Base-by-base conservation (phyloP, 2,888 invertebrate genomes). In the Lepidochitona cinerea region DNA sequence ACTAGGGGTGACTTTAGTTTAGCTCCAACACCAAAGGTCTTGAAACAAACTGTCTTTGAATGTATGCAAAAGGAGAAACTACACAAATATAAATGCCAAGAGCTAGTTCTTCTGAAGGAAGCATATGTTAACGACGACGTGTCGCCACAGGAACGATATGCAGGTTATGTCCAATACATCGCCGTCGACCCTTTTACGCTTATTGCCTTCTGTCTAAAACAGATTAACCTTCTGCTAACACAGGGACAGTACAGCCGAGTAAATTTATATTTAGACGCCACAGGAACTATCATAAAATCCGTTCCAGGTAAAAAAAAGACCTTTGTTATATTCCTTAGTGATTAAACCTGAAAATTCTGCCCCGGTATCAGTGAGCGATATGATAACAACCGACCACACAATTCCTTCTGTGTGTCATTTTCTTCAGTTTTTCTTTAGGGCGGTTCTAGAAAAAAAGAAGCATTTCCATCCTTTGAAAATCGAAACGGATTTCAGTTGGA, bases 321-420 rank as follows among this genome's bases (percentile, higher is more conserved):
- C 7, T 66, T 23, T 32, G n/a, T 33, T 66, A 14, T 66, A 66
- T 32, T 23, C n/a, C 9, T 7, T 66, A 9, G 67, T 66, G 7
- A 33, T 66, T 7, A 66, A 36, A 33, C 67, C 67, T 54, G 9
- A 9, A 12, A 33, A 66, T 29, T 9, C 29, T 29, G 29, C 67
- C 9, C 67, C 67, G 14, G 23, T 66, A 23, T 66, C 67, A 7
- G 67, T 66, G 33, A 9, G 9, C 14, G 67, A 23, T 29, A 29
- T 66, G 18, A 6, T 66, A 29, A 29, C 67, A 66, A 29, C 29
- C 33, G 67, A 66, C 67, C 67, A 66, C 67, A 66, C 67, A 36
- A 14, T 23, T 7, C 67, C 67, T 9, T 66, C 67, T 7, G 33
- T 35, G 12, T 29, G 14, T 18, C 67, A 66, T 23, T 12, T 32